Evolutionary conservation across 2,797 vertebrate genomes (phyloP).

Genomic region (Paguma larvata): DNA sequence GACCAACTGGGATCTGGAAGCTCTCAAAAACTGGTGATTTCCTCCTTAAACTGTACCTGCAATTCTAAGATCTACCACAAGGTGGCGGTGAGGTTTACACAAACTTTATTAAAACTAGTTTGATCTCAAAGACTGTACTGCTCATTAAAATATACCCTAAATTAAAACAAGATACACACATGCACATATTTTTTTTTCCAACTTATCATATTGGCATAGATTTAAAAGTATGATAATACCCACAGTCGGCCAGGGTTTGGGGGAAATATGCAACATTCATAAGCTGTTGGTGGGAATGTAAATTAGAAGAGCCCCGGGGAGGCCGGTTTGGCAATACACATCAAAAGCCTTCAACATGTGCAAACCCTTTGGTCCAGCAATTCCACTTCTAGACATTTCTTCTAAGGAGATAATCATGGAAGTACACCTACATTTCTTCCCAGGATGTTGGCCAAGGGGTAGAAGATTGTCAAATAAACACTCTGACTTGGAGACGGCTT

Average conservation of each 20-base stretch:
- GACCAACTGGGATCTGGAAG: background rate
- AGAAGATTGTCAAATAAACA: conserved; percentile 54
- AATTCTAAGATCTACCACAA: conserved; percentile 62
- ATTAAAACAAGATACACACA: conserved; percentile 63
- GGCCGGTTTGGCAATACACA: conserved; percentile 52
- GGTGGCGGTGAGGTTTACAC: background rate
- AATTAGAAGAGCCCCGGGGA: background rate
- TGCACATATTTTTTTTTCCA: background rate
- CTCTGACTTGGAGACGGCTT: background rate
- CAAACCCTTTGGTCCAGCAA: conserved; percentile 50
- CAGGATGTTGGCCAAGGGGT: background rate
- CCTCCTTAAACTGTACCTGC: conserved; percentile 40
- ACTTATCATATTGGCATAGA: conserved; percentile 47
- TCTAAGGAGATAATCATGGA: conserved; percentile 63
- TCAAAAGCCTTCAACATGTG: conserved; percentile 59
- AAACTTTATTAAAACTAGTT: conserved; percentile 17
- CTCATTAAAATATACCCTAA: conserved; percentile 21
- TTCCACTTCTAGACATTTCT: conserved; percentile 27
- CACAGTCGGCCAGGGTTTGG: conserved; percentile 41
- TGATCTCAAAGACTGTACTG: background rate
- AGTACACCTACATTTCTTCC: conserved; percentile 61
- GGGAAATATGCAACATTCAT: background rate
- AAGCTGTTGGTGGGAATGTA: conserved; percentile 62
- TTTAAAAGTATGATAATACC: conserved; percentile 61
- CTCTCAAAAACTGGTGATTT: background rate